Evolutionary conservation across 2,797 vertebrate genomes (phyloP).

Genomic region (Remorina albescens): DNA sequence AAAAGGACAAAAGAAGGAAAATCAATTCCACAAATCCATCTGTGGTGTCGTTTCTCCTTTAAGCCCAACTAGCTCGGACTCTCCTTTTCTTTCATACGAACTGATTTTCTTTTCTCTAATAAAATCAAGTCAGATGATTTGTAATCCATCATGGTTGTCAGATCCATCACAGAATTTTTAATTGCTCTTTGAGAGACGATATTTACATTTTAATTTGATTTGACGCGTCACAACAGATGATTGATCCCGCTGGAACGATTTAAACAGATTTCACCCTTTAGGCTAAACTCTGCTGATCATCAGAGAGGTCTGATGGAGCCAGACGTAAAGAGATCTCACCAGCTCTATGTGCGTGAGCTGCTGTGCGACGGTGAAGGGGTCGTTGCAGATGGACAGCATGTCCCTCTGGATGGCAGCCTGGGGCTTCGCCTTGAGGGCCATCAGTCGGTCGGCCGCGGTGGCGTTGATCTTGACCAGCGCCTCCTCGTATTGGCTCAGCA

Average conservation of each 20-base stretch:
- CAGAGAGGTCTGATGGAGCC: too few species aligned
- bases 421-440: constrained; percentile 90
- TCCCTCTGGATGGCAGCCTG: constrained; percentile 92
- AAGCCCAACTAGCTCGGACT: not conserved
- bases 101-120: not conserved
- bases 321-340: constrained; percentile 76
- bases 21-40: not conserved
- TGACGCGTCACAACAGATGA: constrained; percentile 3
- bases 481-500: constrained; percentile 94
- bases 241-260: not conserved
- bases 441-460: constrained; percentile 87
- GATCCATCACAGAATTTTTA: not conserved
- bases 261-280: not conserved
- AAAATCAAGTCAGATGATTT: constrained; percentile 24
- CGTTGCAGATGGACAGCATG: constrained; percentile 90
- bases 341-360: constrained; percentile 97
- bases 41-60: constrained; percentile 2
- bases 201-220: constrained; percentile 21
- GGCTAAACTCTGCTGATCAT: not conserved
- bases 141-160: constrained; percentile 45
- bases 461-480: constrained; percentile 91
- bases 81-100: not conserved
- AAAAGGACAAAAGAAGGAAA: constrained; percentile 37
- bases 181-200: not conserved
- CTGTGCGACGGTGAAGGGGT: constrained; percentile 93